These are phyloP conservation scores for Sphyrna mokarran DNA, from an alignment of 2,113 vertebrate species.

Conservation along the genomic window DNA sequence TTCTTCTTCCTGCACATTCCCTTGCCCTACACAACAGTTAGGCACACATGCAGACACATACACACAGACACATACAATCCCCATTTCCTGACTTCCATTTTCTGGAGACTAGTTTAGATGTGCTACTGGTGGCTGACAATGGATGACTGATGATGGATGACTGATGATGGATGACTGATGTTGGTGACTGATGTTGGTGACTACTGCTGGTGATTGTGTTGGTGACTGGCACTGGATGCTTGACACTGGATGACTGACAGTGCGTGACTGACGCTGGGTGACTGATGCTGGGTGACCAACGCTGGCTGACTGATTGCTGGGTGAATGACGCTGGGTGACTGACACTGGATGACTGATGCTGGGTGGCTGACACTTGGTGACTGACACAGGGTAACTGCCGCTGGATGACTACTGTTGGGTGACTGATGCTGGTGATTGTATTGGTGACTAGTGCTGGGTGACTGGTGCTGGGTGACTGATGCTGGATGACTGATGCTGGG, in stretches of 20 bases:
- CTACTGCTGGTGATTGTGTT: neutral
- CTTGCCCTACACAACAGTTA: neutral
- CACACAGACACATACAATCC: neutral
- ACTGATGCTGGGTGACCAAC: no score
- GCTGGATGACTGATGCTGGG: neutral
- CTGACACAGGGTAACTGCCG: neutral
- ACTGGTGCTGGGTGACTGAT: neutral
- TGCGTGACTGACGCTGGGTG: no score
- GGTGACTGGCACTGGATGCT: no score
- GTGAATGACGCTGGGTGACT: no score
- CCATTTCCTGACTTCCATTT: no score
- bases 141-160: neutral
- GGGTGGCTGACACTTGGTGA: neutral
- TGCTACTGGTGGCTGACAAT: neutral
- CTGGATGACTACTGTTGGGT: neutral
- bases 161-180: neutral
- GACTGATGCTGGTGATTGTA: neutral
- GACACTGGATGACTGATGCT: no score
- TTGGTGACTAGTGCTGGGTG: neutral
- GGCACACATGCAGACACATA: neutral
- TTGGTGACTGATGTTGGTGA: neutral
- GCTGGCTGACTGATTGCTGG: no score
- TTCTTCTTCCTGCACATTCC: neutral
- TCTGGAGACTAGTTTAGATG: neutral
- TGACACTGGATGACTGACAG: no score